Base-by-base conservation (phyloP, 2,797 vertebrate species). In the Molossus molossus region DNA sequence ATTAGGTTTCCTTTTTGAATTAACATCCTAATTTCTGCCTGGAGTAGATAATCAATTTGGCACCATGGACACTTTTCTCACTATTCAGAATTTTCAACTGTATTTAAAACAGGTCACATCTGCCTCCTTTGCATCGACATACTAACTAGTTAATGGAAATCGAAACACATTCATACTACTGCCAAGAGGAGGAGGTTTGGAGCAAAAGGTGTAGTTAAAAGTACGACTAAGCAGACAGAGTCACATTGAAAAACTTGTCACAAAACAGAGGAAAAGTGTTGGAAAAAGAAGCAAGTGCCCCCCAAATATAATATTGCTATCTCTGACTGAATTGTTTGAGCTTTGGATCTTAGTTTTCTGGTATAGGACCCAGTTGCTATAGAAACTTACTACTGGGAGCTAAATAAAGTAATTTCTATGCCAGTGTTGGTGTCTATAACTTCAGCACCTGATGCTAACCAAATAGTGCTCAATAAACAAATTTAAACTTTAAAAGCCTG, bases 351-450 rank as follows among this genome's bases (percentile, higher is more conserved):
- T 97, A 87, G 94, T 92, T 98, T 98, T 97, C 97, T 98, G 94
- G 97, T 98, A 97, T 89, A 98, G 97, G 94, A 98, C 96, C 79
- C 96, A 97, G 98, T 99, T 99, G 98, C 98, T 98, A 98, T 98
- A 98, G 98, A 98, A 99, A 98, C 98, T 98, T 98, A 98, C 97
- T 98, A 98, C 97, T 98, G 98, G 97, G 98, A 98, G 94, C 97
- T 98, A 98, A 98, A 99, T 98, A 98, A 98, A 98, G 98, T 98
- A 98, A 98, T 99, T 98, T 99, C 98, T 98, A 98, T 98, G 98
- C 98, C 98, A 97, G 97, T 98, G 97, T 96, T 98, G 98, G 97
- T 98, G 97, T 98, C 98, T 98, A 96, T 97, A 98, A 98, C 97
- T 98, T 98, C 96, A 98, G 97, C 97, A 98, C 97, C 97, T 98